phyloP scores from a whole-genome alignment of 2,888 invertebrate species.

The Coenonympha glycerion region DNA sequence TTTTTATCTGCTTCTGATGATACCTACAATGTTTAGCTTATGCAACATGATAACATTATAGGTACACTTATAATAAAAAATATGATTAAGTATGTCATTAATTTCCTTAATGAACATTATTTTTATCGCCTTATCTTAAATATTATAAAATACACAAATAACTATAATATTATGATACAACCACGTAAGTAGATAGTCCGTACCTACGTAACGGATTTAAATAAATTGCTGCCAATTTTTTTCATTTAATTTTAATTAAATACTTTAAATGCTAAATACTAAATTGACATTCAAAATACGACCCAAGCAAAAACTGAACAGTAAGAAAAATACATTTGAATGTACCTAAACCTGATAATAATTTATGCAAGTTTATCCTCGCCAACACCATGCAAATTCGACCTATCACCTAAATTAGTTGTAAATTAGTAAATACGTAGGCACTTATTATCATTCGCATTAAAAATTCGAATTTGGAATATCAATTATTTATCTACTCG shows the following conservation, averaged over 20 bases:
- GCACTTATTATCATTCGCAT: slow-evolving; percentile 5
- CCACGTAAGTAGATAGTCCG: background rate
- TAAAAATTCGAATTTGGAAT: slow-evolving; percentile 1
- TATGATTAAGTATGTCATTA: too few relatives aligned
- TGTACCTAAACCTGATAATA: background rate
- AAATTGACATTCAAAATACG: slow-evolving; percentile 6
- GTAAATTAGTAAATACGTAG: slow-evolving; percentile 3
- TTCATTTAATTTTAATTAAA: background rate
- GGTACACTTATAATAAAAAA: too few relatives aligned
- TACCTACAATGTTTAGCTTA: too few relatives aligned
- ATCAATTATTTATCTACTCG: slow-evolving; percentile 12
- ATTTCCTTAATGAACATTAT: too few relatives aligned
- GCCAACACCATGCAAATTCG: background rate
- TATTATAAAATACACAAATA: background rate
- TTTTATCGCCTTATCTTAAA: background rate
- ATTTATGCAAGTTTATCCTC: slow-evolving; percentile 2
- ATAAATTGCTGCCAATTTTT: background rate
- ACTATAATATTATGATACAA: too few relatives aligned
- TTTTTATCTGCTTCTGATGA: too few relatives aligned
- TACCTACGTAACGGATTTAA: background rate
- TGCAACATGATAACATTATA: too few relatives aligned
- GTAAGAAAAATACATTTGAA: background rate
- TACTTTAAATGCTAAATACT: background rate
- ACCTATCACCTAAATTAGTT: background rate
- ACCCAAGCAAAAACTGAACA: background rate